These are phyloP conservation scores for Macroglossus sobrinus DNA, from an alignment of 2,113 vertebrate species.

Conservation along the genomic window DNA sequence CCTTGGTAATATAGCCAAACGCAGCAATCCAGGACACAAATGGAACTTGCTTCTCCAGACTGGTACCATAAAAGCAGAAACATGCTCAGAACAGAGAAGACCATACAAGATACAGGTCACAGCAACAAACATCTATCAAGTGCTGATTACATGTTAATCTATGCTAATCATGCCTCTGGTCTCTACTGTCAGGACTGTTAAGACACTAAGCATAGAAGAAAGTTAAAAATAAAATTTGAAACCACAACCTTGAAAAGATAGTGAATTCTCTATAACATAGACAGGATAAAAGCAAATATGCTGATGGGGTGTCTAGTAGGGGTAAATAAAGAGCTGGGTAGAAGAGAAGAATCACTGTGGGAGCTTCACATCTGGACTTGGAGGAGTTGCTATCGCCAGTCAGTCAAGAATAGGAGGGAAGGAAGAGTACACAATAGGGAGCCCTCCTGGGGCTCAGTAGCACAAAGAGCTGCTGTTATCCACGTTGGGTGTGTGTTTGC, in stretches of 20 bases:
- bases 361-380: constrained; percentile 57
- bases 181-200: background rate
- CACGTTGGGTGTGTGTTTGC: constrained; percentile 63
- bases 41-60: background rate
- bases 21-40: background rate
- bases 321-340: background rate
- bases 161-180: background rate
- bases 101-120: background rate
- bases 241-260: constrained; percentile 40
- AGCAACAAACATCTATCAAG: constrained; percentile 28
- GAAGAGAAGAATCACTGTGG: background rate
- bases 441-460: constrained; percentile 62
- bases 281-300: constrained; percentile 7
- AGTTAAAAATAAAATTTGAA: constrained; percentile 45
- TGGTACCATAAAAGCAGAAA: constrained; percentile 25
- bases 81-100: background rate
- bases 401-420: constrained; percentile 59
- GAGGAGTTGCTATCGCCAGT: constrained; percentile 51
- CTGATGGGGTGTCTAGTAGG: background rate
- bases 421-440: constrained; percentile 54
- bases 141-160: constrained; percentile 12
- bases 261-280: background rate
- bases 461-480: constrained; percentile 71
- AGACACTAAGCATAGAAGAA: background rate
- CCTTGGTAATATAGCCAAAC: constrained; percentile 9